Percentiles rank a stretch among this genome's conserved stretches.
Conservation (phyloP, 2,113 vertebrate species). For the Tricholaema leucomelas region DNA sequence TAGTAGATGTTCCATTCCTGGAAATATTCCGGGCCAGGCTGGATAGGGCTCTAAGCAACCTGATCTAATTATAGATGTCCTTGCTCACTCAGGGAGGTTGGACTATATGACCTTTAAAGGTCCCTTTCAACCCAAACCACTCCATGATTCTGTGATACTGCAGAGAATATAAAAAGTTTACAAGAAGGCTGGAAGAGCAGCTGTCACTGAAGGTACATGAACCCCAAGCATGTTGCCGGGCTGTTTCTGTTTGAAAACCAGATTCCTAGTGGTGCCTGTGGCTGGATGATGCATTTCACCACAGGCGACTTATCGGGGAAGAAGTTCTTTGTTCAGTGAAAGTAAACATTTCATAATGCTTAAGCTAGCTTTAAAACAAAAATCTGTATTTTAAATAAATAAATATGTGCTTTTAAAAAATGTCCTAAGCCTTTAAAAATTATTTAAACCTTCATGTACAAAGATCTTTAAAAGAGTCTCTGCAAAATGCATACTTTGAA, state of each 20-base stretch:
- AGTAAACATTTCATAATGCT: not conserved
- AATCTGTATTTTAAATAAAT: not conserved
- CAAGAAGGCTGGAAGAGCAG: not conserved
- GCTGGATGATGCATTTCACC: not conserved
- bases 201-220: fast-evolving
- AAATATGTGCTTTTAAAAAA: not conserved
- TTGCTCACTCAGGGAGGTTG: too few relatives aligned
- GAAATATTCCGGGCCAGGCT: too few relatives aligned
- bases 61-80: too few relatives aligned
- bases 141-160: too few relatives aligned
- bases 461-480: not conserved
- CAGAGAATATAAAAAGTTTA: not conserved
- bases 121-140: too few relatives aligned
- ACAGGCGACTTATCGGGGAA: not conserved
- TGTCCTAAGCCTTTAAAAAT: not conserved
- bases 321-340: not conserved
- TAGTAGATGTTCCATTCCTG: too few relatives aligned
- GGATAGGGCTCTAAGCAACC: too few relatives aligned
- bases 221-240: fast-evolving
- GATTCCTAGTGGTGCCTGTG: fast-evolving
- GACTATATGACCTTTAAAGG: too few relatives aligned
- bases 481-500: not conserved
- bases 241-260: not conserved
- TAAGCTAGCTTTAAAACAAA: not conserved
- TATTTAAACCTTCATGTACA: not conserved